Conservation (phyloP, 1,140 invertebrate genomes). For the Solen grandis region DNA sequence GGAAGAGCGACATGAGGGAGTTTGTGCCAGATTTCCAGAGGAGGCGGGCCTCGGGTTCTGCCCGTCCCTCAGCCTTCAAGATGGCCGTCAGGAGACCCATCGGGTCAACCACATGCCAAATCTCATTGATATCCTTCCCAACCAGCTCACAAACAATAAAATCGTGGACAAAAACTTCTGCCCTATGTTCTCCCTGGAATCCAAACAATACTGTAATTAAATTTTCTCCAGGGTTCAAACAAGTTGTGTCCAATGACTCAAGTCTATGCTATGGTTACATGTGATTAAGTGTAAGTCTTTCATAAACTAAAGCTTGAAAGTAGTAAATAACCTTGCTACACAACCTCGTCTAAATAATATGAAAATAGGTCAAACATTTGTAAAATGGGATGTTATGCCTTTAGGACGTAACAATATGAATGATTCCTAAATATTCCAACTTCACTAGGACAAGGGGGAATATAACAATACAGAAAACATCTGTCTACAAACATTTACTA, state of each 20-base stretch:
- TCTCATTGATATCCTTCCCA: slow-evolving; percentile 88
- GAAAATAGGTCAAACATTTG: too few relatives aligned
- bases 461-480: too few relatives aligned
- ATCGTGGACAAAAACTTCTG: slow-evolving; percentile 91
- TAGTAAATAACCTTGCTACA: too few relatives aligned
- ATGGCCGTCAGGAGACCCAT: slow-evolving; percentile 86
- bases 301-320: not conserved
- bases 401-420: too few relatives aligned
- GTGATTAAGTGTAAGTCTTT: not conserved
- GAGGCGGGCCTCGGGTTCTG: slow-evolving; percentile 85
- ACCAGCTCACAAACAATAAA: slow-evolving; percentile 91
- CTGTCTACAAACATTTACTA: too few relatives aligned
- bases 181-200: slow-evolving; percentile 82
- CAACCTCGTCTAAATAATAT: too few relatives aligned
- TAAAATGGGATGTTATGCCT: too few relatives aligned
- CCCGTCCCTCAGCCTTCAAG: slow-evolving; percentile 82
- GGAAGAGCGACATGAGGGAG: slow-evolving; percentile 90
- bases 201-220: too few relatives aligned
- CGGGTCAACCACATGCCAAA: slow-evolving; percentile 91
- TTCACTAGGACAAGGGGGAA: too few relatives aligned
- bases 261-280: not conserved
- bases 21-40: slow-evolving; percentile 88
- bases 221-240: not conserved
- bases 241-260: not conserved
- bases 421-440: too few relatives aligned